Base-by-base conservation (phyloP, 2,888 invertebrate genomes). In the Leptodirus hochenwartii region DNA sequence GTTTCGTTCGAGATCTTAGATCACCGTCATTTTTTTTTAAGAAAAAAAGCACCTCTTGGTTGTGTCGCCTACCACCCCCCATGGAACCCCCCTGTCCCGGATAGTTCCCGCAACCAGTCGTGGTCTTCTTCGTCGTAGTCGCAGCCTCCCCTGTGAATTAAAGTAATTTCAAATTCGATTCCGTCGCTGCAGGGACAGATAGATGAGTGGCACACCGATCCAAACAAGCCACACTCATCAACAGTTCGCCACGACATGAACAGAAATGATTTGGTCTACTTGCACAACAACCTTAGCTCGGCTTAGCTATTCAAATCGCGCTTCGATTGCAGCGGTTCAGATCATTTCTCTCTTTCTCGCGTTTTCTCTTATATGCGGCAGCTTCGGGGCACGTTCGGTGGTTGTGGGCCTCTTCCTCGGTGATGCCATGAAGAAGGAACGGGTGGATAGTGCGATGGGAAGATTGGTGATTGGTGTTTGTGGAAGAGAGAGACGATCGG, bases 81-180 rank as follows among this genome's bases (percentile, higher is more conserved):
- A n/a, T n/a, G n/a, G n/a, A n/a, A n/a, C n/a, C n/a, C n/a, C n/a
- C n/a, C n/a, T n/a, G n/a, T n/a, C n/a, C n/a, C n/a, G n/a, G n/a
- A n/a, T n/a, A n/a, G n/a, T n/a, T n/a, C n/a, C n/a, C n/a, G n/a
- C n/a, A n/a, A n/a, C n/a, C n/a, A n/a, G n/a, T n/a, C n/a, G n/a
- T n/a, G n/a, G n/a, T n/a, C n/a, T n/a, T n/a, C n/a, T n/a, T n/a
- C n/a, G n/a, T n/a, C n/a, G n/a, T n/a, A 48, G 50, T 49, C 37
- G 38, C 34, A 35, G 32, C 56, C 53, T 56, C 55, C 55, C 56
- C 49, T 49, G 55, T 49, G 56, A 56, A 56, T 56, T 56, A 56
- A 56, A 56, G 53, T 54, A 55, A 56, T 56, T 56, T 55, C 54
- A 54, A 55, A 56, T 56, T 56, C 56, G 56, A 56, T 55, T 54